Conservation (phyloP, 2,113 vertebrate genomes). For the Nothobranchius furzeri region DNA sequence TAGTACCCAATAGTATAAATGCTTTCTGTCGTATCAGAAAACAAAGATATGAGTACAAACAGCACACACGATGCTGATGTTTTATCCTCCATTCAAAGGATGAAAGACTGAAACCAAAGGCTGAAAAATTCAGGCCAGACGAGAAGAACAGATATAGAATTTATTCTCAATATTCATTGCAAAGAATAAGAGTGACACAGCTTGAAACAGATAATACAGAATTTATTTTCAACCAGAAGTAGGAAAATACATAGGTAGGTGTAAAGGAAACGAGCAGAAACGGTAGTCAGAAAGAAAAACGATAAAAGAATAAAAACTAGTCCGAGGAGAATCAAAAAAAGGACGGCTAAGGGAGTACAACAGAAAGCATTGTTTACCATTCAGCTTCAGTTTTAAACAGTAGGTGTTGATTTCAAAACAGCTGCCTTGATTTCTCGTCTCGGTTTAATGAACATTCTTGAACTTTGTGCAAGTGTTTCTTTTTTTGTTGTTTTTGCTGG, state of each 20-base stretch:
- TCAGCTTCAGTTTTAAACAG: slow-evolving; percentile 86
- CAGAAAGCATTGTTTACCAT: slow-evolving; percentile 95
- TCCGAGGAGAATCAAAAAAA: slow-evolving; percentile 80
- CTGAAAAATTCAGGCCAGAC: slow-evolving; percentile 37
- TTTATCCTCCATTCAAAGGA: no score
- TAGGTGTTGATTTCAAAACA: slow-evolving; percentile 92
- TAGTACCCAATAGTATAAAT: slow-evolving; percentile 30
- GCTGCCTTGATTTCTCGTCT: slow-evolving; percentile 87
- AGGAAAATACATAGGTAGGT: slow-evolving; percentile 97
- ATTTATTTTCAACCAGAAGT: slow-evolving; percentile 99
- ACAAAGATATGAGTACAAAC: no score
- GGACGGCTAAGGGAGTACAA: slow-evolving; percentile 88
- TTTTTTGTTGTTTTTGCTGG: slow-evolving; percentile 82
- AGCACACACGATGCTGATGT: no score
- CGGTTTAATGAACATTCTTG: slow-evolving; percentile 87
- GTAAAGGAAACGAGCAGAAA: slow-evolving; percentile 96
- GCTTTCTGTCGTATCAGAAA: no score
- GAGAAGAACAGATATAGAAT: slow-evolving; percentile 75
- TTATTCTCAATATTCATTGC: slow-evolving; percentile 72
- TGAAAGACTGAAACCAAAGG: slow-evolving; percentile 23
- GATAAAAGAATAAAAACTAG: slow-evolving; percentile 75
- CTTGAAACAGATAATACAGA: slow-evolving; percentile 95
- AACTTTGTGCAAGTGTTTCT: slow-evolving; percentile 94
- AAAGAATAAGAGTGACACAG: slow-evolving; percentile 86
- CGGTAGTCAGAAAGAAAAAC: slow-evolving; percentile 89